Evolutionary conservation across 92 coral and sea anemone genomes (phyloP).

Genomic region (Palythoa caribaeorum): DNA sequence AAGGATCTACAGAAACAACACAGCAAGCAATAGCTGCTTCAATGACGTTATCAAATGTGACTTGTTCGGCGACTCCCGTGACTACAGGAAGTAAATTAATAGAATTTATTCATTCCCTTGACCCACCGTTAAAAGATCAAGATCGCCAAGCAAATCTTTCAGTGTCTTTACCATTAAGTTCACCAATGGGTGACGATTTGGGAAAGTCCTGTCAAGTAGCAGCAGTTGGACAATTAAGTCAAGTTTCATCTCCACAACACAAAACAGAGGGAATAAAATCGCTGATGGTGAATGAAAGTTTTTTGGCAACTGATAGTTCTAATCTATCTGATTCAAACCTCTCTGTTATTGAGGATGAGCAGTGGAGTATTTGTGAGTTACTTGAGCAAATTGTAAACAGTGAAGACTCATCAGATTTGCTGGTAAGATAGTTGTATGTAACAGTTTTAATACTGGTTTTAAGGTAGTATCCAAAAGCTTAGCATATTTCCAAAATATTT

Average conservation of each 20-base stretch:
- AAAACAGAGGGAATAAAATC: not conserved
- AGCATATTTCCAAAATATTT: too few species aligned
- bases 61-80: not conserved
- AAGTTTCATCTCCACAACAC: not conserved
- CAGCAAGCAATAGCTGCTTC: not conserved
- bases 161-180: not conserved
- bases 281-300: not conserved
- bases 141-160: not conserved
- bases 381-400: slow-evolving; percentile 22
- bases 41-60: not conserved
- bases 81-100: not conserved
- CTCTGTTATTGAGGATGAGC: not conserved
- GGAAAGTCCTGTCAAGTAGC: not conserved
- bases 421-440: slow-evolving; percentile 17
- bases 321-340: not conserved
- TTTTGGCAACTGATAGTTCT: not conserved
- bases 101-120: not conserved
- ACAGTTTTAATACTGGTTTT: too few species aligned
- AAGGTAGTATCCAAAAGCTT: too few species aligned
- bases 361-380: slow-evolving; percentile 32
- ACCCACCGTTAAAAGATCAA: not conserved
- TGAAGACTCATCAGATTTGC: not conserved
- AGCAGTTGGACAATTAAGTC: not conserved
- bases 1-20: not conserved
- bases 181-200: not conserved